Conservation (phyloP, 1,140 invertebrate genomes). For the Copidosoma floridanum region DNA sequence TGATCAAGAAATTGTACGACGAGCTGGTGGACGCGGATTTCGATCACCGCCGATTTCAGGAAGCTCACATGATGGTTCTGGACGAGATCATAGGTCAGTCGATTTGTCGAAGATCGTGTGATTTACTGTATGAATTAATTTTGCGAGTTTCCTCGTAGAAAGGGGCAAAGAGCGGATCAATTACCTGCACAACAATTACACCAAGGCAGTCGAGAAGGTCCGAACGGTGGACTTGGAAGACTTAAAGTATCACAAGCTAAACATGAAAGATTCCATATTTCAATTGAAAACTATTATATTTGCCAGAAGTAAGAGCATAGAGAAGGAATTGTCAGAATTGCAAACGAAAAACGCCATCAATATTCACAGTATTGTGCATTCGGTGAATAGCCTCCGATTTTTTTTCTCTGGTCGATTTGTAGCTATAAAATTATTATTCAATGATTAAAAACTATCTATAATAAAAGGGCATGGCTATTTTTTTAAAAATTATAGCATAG, state of each 20-base stretch:
- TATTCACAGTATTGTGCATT: slow-evolving; percentile 39
- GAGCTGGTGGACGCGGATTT: slow-evolving; percentile 68
- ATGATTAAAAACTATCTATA: too few species aligned
- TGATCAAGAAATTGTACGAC: slow-evolving; percentile 63
- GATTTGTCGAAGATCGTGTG: background rate
- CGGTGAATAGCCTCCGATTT: slow-evolving; percentile 33
- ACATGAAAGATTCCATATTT: slow-evolving; percentile 30
- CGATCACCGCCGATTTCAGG: slow-evolving; percentile 67
- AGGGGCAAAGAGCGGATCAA: slow-evolving; percentile 55
- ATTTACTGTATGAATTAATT: slow-evolving; percentile 6
- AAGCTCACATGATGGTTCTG: slow-evolving; percentile 68
- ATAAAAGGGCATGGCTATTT: too few species aligned
- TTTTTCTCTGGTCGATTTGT: background rate
- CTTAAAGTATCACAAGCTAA: slow-evolving; percentile 30
- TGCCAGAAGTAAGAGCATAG: slow-evolving; percentile 32
- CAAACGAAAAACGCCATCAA: slow-evolving; percentile 44
- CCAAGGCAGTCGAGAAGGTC: slow-evolving; percentile 43
- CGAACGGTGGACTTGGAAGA: slow-evolving; percentile 34
- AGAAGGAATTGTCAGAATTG: slow-evolving; percentile 35
- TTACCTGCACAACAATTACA: slow-evolving; percentile 59
- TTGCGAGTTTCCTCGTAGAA: slow-evolving; percentile 36
- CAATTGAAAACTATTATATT: slow-evolving; percentile 39
- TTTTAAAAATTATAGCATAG: too few species aligned
- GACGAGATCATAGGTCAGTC: slow-evolving; percentile 64
- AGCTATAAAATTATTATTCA: too few species aligned